These are phyloP conservation scores for Pachypeltis micranthus DNA, from an alignment of 1,140 invertebrate species.

Conservation along the genomic window DNA sequence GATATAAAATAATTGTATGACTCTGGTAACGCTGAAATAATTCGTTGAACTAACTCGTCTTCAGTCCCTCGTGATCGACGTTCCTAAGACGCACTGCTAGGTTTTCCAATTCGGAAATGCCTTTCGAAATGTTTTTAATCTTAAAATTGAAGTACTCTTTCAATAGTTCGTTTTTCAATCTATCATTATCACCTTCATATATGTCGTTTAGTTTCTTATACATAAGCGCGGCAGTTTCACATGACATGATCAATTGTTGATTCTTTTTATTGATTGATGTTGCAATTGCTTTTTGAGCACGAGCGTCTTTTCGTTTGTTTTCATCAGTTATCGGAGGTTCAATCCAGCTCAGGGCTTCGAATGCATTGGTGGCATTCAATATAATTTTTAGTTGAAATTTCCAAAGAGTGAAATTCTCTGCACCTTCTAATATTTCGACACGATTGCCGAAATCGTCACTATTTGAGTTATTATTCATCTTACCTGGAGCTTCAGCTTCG, in stretches of 20 bases:
- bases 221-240: background rate
- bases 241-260: background rate
- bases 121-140: background rate
- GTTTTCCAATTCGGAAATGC: background rate
- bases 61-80: background rate
- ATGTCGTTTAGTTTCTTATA: background rate
- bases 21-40: background rate
- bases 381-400: too few relatives aligned
- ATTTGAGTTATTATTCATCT: too few relatives aligned
- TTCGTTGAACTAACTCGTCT: background rate
- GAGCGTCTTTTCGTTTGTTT: background rate
- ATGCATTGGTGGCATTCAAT: too few relatives aligned
- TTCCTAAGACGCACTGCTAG: background rate
- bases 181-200: background rate
- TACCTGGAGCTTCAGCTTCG: too few relatives aligned
- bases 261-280: background rate
- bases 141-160: background rate
- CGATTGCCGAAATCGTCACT: too few relatives aligned
- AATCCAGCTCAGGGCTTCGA: too few relatives aligned
- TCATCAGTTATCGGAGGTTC: too few relatives aligned
- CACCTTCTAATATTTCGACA: too few relatives aligned
- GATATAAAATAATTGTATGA: background rate
- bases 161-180: background rate
- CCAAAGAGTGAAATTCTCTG: too few relatives aligned
- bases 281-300: background rate